Evolutionary conservation across 2,888 invertebrate species (phyloP), one percentile per base, ranked within the genome.

Genomic region (Dicyrtomina minuta): DNA sequence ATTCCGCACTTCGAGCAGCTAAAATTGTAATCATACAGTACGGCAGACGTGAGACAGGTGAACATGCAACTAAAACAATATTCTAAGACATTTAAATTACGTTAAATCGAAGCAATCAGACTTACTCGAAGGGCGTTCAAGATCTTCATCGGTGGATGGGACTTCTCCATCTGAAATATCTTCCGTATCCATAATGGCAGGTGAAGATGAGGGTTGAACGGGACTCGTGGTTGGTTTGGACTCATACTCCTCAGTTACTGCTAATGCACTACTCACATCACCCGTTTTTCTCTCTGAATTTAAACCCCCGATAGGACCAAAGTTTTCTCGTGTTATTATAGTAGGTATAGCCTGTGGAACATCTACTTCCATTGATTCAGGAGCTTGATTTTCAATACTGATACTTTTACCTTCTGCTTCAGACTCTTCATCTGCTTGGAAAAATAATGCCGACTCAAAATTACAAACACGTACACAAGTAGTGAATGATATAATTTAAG

Each of bases 91-190:
- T 33, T 33, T 33, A 33, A 33, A 33, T 5, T 5, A 33, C 33
- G 33, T n/a, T n/a, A n/a, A n/a, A n/a, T n/a, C n/a, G n/a, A n/a
- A n/a, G n/a, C n/a, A n/a, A n/a, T n/a, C n/a, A n/a, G n/a, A n/a
- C 33, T 33, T 33, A 33, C 33, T 33, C 8, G 33, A 8, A 33
- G 33, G 33, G 8, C 33, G 33, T 33, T 65, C 65, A n/a, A 33
- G 39, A 13, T 73, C 72, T 10, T 68, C 70, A 44, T 70, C 72
- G 1, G 71, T 69, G 12, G 69, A 70, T 8, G 74, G 71, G 53
- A 79, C 72, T 68, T 78, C 79, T 1, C 76, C 79, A 56, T 79
- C 79, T 10, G 78, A 78, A 27, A 79, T 79, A 64, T 78, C 79
- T 62, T 77, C 77, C 1, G 72, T 72, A 13, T 78, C 78, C 49